phyloP scores from a whole-genome alignment of 2,113 vertebrate genomes.

The Gymnobelideus leadbeateri region DNA sequence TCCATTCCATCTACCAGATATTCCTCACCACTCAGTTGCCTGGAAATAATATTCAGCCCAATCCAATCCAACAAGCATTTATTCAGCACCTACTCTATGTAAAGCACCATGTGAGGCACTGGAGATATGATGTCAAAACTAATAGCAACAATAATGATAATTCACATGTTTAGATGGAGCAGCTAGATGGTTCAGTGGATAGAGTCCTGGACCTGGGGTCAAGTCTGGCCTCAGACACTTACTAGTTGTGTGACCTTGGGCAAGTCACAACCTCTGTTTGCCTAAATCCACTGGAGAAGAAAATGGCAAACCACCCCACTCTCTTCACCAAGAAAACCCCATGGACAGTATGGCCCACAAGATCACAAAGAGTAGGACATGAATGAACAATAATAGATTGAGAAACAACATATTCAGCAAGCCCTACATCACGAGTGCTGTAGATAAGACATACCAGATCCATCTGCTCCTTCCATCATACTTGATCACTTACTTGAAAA shows the following conservation, averaged over 20 bases:
- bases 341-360: not conserved
- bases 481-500: not conserved
- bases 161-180: not conserved
- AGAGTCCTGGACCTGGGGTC: not conserved
- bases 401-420: slow-evolving; percentile 17
- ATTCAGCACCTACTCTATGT: not conserved
- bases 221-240: not conserved
- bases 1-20: not conserved
- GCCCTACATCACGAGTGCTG: not conserved
- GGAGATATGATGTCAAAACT: not conserved
- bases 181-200: not conserved
- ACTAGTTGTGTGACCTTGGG: not conserved
- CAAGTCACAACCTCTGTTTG: not conserved
- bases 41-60: too few species aligned
- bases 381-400: not conserved
- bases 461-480: not conserved
- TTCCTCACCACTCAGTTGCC: not conserved
- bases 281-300: not conserved
- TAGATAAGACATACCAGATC: not conserved
- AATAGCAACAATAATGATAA: not conserved
- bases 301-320: not conserved
- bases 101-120: not conserved
- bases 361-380: not conserved
- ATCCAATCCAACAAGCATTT: too few species aligned
- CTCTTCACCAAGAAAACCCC: not conserved